Conservation (phyloP, 2,797 vertebrate genomes). For the Anabacerthia variegaticeps region DNA sequence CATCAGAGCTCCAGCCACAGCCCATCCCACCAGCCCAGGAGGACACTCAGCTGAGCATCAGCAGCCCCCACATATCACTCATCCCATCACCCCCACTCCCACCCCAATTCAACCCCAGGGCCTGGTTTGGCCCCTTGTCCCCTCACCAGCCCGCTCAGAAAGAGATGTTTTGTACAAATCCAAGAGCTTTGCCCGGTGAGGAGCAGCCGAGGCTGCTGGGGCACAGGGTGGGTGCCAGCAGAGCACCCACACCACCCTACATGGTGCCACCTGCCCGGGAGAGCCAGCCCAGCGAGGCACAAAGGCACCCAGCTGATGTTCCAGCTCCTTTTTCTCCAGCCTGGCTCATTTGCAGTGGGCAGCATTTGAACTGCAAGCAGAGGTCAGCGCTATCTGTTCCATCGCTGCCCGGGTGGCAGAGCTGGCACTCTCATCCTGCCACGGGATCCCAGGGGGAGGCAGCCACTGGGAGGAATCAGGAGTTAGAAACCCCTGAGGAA, state of each 20-base stretch:
- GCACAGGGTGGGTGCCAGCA: not conserved
- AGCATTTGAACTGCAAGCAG: not conserved
- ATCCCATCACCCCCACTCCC: not conserved
- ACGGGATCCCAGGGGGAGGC: not conserved
- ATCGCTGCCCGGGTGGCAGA: accelerated
- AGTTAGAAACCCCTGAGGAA: not conserved
- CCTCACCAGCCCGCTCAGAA: not conserved
- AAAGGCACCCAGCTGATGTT: not conserved
- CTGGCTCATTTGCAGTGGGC: not conserved
- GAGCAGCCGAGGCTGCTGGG: not conserved
- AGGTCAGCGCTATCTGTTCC: not conserved
- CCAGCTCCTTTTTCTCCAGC: not conserved
- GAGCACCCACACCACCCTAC: not conserved
- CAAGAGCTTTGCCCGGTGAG: not conserved
- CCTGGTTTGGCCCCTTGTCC: not conserved
- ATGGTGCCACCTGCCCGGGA: accelerated
- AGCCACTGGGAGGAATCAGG: not conserved
- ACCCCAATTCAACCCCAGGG: not conserved
- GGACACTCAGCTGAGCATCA: not conserved
- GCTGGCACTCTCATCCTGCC: not conserved
- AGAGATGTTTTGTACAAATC: not conserved
- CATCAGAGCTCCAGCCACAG: not conserved
- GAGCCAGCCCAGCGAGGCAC: not conserved
- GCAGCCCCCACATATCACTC: not conserved
- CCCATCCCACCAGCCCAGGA: accelerated